Evolutionary conservation across 2,113 vertebrate genomes (phyloP).

Genomic region (Odobenus rosmarus): DNA sequence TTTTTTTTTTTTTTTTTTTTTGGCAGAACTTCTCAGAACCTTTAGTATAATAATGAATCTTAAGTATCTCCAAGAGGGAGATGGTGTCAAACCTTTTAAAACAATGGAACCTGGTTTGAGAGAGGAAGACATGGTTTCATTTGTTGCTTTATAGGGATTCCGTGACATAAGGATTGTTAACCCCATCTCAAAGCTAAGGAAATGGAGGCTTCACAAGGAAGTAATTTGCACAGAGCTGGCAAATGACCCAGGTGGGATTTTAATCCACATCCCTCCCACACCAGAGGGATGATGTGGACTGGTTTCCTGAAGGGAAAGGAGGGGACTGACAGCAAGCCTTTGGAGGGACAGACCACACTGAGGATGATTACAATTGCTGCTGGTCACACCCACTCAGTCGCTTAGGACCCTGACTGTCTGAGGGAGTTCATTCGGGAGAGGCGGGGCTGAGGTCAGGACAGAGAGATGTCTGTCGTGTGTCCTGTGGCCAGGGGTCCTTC

Average conservation of each 20-base stretch:
- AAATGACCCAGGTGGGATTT: not conserved
- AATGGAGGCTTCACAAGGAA: not conserved
- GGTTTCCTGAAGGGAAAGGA: not conserved
- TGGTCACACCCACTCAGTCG: not conserved
- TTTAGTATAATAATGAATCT: not conserved
- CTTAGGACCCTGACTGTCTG: not conserved
- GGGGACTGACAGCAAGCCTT: not conserved
- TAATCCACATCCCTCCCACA: not conserved
- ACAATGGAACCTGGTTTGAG: not conserved
- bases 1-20: not conserved
- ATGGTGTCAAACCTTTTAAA: not conserved
- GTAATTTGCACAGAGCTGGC: not conserved
- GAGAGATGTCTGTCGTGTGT: not conserved
- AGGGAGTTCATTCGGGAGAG: not conserved
- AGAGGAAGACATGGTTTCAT: not conserved
- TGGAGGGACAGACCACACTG: not conserved
- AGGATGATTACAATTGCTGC: not conserved
- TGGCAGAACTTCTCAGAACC: not conserved
- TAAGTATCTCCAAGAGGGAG: not conserved
- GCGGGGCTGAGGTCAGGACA: not conserved
- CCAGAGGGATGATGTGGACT: not conserved
- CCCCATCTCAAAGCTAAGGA: constrained; percentile 35
- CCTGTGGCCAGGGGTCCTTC: not conserved
- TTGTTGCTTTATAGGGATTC: not conserved
- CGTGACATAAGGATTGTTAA: constrained; percentile 20